Conservation (phyloP, 2,797 vertebrate genomes). For the Remorina albescens region DNA sequence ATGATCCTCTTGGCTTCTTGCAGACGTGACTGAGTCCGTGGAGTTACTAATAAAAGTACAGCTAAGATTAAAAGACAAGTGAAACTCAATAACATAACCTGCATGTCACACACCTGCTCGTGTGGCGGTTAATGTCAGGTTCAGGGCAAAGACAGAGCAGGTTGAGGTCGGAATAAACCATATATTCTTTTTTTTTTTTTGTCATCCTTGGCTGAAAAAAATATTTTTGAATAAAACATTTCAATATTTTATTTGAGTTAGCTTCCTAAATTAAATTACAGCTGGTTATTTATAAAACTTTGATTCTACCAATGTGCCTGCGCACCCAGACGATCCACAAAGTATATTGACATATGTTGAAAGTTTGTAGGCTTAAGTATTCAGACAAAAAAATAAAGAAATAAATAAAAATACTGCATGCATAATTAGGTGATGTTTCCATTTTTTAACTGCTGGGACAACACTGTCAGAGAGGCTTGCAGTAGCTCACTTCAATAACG, state of each 20-base stretch:
- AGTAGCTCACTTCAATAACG: slow-evolving; percentile 81
- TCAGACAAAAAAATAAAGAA: slow-evolving; percentile 51
- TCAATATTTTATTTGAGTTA: slow-evolving; percentile 9
- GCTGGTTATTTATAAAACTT: slow-evolving; percentile 16
- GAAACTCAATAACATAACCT: slow-evolving; percentile 56
- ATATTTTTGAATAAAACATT: not conserved
- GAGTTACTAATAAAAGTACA: slow-evolving; percentile 76
- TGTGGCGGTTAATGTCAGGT: slow-evolving; percentile 32
- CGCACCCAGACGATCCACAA: slow-evolving; percentile 34
- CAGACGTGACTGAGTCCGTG: slow-evolving; percentile 67
- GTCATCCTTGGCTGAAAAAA: slow-evolving; percentile 2
- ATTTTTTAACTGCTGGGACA: slow-evolving; percentile 81
- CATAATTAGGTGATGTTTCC: slow-evolving; percentile 82
- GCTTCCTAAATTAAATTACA: slow-evolving; percentile 5
- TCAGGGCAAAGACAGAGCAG: not conserved
- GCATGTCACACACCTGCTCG: slow-evolving; percentile 60
- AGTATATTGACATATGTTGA: slow-evolving; percentile 79
- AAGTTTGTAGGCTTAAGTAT: slow-evolving; percentile 79
- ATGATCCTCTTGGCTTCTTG: slow-evolving; percentile 73
- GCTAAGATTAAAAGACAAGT: slow-evolving; percentile 72
- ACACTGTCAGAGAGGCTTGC: slow-evolving; percentile 77
- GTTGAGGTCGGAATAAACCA: not conserved
- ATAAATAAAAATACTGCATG: too few species aligned
- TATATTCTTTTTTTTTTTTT: not conserved
- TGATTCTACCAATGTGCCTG: slow-evolving; percentile 11